Percentiles rank a stretch among this genome's conserved stretches.
phyloP scores from a whole-genome alignment of 2,888 invertebrate species.

The Nemurella pictetii region DNA sequence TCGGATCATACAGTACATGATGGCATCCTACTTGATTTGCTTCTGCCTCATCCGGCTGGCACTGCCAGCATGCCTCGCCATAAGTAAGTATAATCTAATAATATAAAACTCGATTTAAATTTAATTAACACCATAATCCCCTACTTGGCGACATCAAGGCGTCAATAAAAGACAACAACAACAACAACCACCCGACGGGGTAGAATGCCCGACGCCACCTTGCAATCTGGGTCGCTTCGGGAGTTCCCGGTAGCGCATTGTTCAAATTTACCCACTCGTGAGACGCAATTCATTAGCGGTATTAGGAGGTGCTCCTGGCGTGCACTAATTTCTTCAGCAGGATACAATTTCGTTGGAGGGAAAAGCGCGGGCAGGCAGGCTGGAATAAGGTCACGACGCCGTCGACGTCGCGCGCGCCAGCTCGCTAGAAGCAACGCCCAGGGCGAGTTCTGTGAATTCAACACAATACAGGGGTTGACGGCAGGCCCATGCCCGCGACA shows the following conservation, averaged over 20 bases:
- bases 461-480: conserved; percentile 1
- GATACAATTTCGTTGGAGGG: conserved; percentile 41
- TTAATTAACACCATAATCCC: no score
- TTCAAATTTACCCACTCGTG: conserved; percentile 40
- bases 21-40: conserved; percentile 56
- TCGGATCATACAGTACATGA: conserved; percentile 43
- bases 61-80: conserved; percentile 56
- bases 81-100: conserved; percentile 55
- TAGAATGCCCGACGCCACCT: neutral
- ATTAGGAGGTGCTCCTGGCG: neutral
- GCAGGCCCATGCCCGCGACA: neutral
- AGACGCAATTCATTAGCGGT: neutral
- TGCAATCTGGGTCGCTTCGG: neutral
- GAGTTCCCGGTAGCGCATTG: conserved; percentile 12
- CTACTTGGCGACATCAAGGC: no score
- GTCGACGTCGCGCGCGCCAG: neutral
- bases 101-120: neutral
- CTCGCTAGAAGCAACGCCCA: neutral
- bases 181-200: no score
- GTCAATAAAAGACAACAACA: no score
- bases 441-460: neutral
- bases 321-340: neutral
- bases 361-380: conserved; percentile 24
- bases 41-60: conserved; percentile 56
- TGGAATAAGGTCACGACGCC: neutral